Evolutionary conservation across 2,888 invertebrate species (phyloP).

Genomic region (Cactoblastis cactorum): DNA sequence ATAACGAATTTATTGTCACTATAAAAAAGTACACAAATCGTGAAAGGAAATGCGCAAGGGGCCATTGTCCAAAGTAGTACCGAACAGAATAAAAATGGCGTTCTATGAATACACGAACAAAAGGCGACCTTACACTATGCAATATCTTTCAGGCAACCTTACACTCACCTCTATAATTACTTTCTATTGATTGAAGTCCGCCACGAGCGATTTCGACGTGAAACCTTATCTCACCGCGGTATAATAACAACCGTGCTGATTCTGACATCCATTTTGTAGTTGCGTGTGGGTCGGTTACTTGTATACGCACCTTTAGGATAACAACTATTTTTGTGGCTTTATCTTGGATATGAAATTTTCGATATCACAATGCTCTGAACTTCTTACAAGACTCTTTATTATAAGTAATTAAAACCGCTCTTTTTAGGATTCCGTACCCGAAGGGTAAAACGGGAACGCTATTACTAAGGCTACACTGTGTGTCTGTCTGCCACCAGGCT

Average conservation of each 20-base stretch:
- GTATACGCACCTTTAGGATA: background rate
- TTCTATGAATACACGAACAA: background rate
- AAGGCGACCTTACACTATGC: background rate
- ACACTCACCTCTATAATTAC: background rate
- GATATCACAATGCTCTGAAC: background rate
- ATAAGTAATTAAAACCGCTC: background rate
- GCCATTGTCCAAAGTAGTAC: background rate
- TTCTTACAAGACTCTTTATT: background rate
- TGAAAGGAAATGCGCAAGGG: background rate
- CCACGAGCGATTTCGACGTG: background rate
- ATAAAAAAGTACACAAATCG: background rate
- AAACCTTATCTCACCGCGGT: background rate
- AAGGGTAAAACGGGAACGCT: no score
- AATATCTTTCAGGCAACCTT: background rate
- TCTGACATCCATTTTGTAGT: background rate
- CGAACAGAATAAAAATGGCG: background rate
- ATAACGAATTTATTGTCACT: background rate
- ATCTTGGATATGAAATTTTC: background rate
- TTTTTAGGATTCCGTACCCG: no score
- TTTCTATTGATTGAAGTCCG: slow-evolving; percentile 3
- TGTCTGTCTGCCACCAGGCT: no score
- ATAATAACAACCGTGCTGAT: background rate
- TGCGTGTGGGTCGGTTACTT: background rate
- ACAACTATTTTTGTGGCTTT: background rate
- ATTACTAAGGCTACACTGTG: no score